Base-by-base conservation (phyloP, 92 coral and sea anemone genomes). In the Scolanthus callimorphus region DNA sequence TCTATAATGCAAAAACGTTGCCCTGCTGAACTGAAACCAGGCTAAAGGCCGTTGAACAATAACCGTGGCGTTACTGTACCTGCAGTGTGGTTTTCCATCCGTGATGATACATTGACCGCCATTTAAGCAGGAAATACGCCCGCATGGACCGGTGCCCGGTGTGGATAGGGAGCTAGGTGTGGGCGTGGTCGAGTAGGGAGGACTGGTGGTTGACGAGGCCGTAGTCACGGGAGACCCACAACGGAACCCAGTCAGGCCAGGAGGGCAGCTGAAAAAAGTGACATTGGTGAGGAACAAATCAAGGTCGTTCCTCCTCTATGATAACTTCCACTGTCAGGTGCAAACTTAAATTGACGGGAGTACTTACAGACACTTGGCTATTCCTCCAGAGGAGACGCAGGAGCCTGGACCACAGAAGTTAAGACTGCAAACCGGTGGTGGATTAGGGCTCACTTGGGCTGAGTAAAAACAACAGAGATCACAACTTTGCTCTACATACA, bases 291-390 rank as follows among this genome's bases (percentile, higher is more conserved):
- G 26, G 29, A n/a, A 38, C 10, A 38, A 38, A 38, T 9, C 10
- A n/a, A n/a, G n/a, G n/a, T n/a, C n/a, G n/a, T n/a, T n/a, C n/a
- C n/a, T n/a, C n/a, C n/a, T n/a, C n/a, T n/a, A n/a, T n/a, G n/a
- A n/a, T n/a, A n/a, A n/a, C n/a, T n/a, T n/a, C n/a, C n/a, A n/a
- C n/a, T n/a, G n/a, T n/a, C n/a, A n/a, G n/a, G n/a, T n/a, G n/a
- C n/a, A n/a, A n/a, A n/a, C n/a, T n/a, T n/a, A n/a, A n/a, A n/a
- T n/a, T n/a, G 21, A 11, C 28, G 15, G 2, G 6, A 31, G 29
- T 85, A 84, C 98, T 84, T 73, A 92, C 98, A 55, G 19, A 70
- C 98, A 92, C 39, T 41, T 59, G 25, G 98, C 79, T 51, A 77
- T 70, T 21, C 90, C 95, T 9, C 62, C 63, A 24, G 38, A 22